A percentile compares a stretch with the other conserved stretches of the same genome.
These are phyloP conservation scores for Drosophila meridiana DNA, from an alignment of 2,888 invertebrate genomes.

Conservation along the genomic window DNA sequence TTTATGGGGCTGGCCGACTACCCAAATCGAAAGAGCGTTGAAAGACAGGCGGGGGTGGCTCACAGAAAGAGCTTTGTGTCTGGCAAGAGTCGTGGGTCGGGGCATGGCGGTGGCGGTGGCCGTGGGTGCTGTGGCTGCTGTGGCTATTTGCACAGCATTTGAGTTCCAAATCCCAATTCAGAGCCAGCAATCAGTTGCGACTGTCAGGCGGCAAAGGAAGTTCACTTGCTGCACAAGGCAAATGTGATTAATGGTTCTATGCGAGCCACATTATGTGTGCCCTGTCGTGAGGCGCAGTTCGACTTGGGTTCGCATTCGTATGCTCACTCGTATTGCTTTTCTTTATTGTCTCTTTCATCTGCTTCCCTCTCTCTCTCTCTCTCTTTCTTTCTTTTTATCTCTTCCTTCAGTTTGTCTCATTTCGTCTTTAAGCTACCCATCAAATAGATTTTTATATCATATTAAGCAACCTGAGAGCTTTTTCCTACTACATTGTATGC, in stretches of 20 bases:
- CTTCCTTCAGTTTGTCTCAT: conserved; percentile 19
- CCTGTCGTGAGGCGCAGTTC: conserved; percentile 47
- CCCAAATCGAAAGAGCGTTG: conserved; percentile 14
- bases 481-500: conserved; percentile 3
- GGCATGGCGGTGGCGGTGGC: conserved; percentile 18
- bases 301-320: conserved; percentile 37
- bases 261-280: conserved; percentile 81
- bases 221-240: conserved; percentile 84
- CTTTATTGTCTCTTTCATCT: conserved; percentile 47
- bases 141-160: conserved; percentile 62
- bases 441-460: conserved; percentile 60
- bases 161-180: conserved; percentile 82
- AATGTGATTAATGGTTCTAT: conserved; percentile 85
- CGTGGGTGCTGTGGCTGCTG: conserved; percentile 19
- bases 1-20: conserved; percentile 46
- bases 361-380: background rate
- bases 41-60: conserved; percentile 40
- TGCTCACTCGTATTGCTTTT: conserved; percentile 38
- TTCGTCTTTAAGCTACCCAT: conserved; percentile 69
- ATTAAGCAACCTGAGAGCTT: conserved; percentile 41
- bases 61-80: conserved; percentile 43
- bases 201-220: conserved; percentile 84
- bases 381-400: background rate
- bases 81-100: conserved; percentile 25
- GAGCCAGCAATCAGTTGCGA: conserved; percentile 84